Evolutionary conservation across 2,888 invertebrate species (phyloP).

Genomic region (Tanytarsus gracilentus): DNA sequence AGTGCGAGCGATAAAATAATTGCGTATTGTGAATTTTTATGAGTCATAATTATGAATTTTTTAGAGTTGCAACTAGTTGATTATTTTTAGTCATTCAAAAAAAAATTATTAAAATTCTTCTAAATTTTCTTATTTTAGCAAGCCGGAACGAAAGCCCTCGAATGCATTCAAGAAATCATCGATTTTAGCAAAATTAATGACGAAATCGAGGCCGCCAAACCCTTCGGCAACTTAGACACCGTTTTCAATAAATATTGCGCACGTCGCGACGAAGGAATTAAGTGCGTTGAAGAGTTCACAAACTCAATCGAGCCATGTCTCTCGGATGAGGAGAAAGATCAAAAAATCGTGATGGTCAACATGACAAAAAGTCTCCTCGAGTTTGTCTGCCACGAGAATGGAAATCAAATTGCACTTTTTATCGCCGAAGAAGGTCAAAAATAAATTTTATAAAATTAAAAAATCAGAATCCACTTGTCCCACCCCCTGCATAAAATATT

Average conservation of each 20-base stretch:
- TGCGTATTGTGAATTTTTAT: too few relatives aligned
- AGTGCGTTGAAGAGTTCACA: constrained; percentile 53
- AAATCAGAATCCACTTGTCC: too few relatives aligned
- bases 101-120: not conserved
- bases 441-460: too few relatives aligned
- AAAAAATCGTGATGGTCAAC: constrained; percentile 53
- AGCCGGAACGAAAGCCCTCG: constrained; percentile 43
- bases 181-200: constrained; percentile 50
- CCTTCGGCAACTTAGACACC: constrained; percentile 57
- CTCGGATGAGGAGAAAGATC: constrained; percentile 51
- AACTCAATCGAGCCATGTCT: constrained; percentile 54
- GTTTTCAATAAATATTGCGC: constrained; percentile 67
- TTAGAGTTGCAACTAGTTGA: too few relatives aligned
- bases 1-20: too few relatives aligned
- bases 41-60: too few relatives aligned
- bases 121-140: constrained; percentile 38
- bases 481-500: too few relatives aligned
- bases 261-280: constrained; percentile 42
- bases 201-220: constrained; percentile 62
- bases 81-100: too few relatives aligned
- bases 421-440: constrained; percentile 66
- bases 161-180: constrained; percentile 52
- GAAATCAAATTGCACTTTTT: constrained; percentile 51
- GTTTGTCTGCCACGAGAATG: constrained; percentile 60
- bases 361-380: constrained; percentile 59